Evolutionary conservation across 2,888 invertebrate species (phyloP), one percentile per base, ranked within the genome.

Genomic region (Tetranychus piercei): DNA sequence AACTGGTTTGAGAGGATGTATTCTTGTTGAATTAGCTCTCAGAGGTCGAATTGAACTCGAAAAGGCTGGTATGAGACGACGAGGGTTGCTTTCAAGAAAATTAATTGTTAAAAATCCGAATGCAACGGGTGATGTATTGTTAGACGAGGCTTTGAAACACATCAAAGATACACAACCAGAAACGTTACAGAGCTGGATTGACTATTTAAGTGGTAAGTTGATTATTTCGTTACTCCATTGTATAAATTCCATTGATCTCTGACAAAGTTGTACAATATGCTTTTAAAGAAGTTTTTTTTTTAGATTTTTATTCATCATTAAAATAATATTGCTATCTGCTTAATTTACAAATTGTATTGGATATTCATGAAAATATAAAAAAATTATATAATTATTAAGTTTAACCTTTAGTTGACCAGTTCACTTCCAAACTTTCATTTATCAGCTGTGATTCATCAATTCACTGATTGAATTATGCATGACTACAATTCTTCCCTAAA

Each of bases 151-250:
- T 74, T 84, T 97, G 80, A 94, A 94, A 87, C 95, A 96, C 84
- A 90, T 99, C 83, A 96, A 95, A 85, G 96, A 97, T 82, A 99
- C 97, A 71, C 92, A 94, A 81, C 95, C 96, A 70, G 97, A 99
- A 86, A 90, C 92, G 76, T 94, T 97, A 69, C 96, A 96, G 84
- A 93, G 92, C 84, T 99, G 99, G 99, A 94, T 99, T 83, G 99
- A 99, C 86, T 99, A 97, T 85, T 87, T 99, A 73, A 96, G 95
- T 85, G 97, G 94, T 92, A 82, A 83, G 86, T 78, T 15, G 22
- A 23, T 34, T 22, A 22, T 23, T 73, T 20, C 22, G 7, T 45
- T 44, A 18, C 18, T 66, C 66, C 20, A 8, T 34, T 34, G 34
- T 3, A 34, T 34, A 34, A 1, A 34, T 66, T 20, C n/a, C 66